Conservation (phyloP, 2,888 invertebrate genomes). For the Notocelia uddmanniana region DNA sequence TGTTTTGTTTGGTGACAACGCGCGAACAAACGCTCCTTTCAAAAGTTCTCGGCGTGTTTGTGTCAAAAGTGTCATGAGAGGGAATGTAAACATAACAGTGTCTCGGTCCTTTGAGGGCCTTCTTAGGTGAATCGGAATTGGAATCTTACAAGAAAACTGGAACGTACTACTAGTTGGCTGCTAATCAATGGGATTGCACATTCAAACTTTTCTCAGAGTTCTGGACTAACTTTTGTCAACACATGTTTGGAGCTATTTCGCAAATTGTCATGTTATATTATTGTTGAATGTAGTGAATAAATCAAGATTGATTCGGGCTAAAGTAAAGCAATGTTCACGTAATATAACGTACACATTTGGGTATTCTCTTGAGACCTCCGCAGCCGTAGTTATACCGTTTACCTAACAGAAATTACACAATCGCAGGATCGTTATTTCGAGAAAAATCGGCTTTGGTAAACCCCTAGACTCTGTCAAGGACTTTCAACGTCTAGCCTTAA, state of each 20-base stretch:
- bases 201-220: conserved; percentile 1
- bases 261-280: neutral
- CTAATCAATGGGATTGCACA: neutral
- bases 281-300: conserved; percentile 1
- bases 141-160: conserved; percentile 33
- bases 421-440: conserved; percentile 33
- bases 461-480: conserved; percentile 38
- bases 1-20: conserved; percentile 78
- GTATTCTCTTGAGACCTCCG: conserved; percentile 19
- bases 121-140: conserved; percentile 19
- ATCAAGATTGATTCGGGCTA: conserved; percentile 4
- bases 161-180: neutral
- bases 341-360: conserved; percentile 15
- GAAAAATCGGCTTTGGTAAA: conserved; percentile 25
- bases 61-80: conserved; percentile 65
- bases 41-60: conserved; percentile 73
- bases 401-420: conserved; percentile 37
- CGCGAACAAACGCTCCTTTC: conserved; percentile 73
- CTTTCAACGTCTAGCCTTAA: conserved; percentile 27
- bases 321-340: conserved; percentile 28
- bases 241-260: conserved; percentile 3
- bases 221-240: neutral
- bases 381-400: conserved; percentile 19
- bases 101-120: conserved; percentile 2
- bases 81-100: conserved; percentile 49